These are phyloP conservation scores for Enteromius trimaculatus DNA, from an alignment of 2,797 vertebrate species.

Conservation along the genomic window DNA sequence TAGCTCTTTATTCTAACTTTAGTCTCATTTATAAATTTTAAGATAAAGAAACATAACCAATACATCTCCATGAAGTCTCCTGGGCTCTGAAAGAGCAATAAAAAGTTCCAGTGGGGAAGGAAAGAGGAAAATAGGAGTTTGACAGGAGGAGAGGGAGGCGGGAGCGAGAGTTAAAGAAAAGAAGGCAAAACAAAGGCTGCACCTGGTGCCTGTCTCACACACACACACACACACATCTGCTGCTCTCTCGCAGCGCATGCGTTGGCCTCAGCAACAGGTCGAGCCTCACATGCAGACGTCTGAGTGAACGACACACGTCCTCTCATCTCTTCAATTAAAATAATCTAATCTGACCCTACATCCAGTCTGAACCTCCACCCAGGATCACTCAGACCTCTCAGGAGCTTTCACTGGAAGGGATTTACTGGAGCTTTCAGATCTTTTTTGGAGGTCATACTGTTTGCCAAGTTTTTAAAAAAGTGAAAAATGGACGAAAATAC, in stretches of 20 bases:
- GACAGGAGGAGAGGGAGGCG: conserved; percentile 34
- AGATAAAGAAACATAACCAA: not conserved
- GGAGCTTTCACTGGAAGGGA: not conserved
- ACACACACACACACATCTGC: conserved; percentile 84
- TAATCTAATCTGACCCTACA: conserved; percentile 42
- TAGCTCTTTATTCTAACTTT: not conserved
- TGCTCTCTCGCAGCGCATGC: conserved; percentile 71
- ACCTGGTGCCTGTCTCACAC: conserved; percentile 87
- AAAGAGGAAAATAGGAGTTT: conserved; percentile 31
- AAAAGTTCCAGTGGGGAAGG: conserved; percentile 7
- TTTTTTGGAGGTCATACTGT: not conserved
- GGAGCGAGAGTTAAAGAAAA: conserved; percentile 62
- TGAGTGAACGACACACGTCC: not conserved
- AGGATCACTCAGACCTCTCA: not conserved
- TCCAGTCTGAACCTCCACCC: conserved; percentile 4
- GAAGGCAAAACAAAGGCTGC: conserved; percentile 90
- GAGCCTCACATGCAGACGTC: conserved; percentile 18
- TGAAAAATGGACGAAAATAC: not conserved
- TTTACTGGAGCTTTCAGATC: not conserved
- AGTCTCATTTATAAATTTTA: not conserved
- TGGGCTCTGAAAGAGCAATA: conserved; percentile 9
- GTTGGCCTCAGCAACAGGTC: conserved; percentile 51
- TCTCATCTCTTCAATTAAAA: conserved; percentile 42
- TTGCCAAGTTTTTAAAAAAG: not conserved
- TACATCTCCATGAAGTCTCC: not conserved